Base-by-base conservation (phyloP, 1,140 invertebrate genomes). In the Hesperophylax magnus region DNA sequence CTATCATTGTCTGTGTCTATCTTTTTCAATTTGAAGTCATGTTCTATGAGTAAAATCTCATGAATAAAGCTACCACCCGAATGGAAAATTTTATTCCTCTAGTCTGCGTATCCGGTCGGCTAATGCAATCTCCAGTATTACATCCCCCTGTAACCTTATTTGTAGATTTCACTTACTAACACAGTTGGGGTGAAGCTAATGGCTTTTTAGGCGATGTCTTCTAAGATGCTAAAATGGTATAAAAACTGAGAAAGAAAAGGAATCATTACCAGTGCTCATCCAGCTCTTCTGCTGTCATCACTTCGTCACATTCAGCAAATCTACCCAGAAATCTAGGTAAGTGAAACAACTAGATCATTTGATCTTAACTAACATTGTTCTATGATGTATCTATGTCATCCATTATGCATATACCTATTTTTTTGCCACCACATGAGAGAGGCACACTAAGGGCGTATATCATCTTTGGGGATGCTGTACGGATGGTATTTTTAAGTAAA, bases 141-240 rank as follows among this genome's bases (percentile, higher is more conserved):
- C 22, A 60, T 75, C 0, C 24, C 14, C 3, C 53, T 56, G 58
- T 75, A 75, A 75, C 22, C 39, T 72, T 24, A 24, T 72, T 72
- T 47, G n/a, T 27, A 18, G 53, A 11, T n/a, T 22, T 52, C 58
- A 61, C 34, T 63, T 77, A 58, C 58, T 47, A 56, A 75, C 39
- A 47, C 75, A 52, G 60, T 63, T 34, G 58, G 71, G 75, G 75
- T 63, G 75, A 77, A 56, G 60, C 56, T 77, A 77, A 77, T 77
- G 75, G 75, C 8, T 60, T 77, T 77, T 60, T 47, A 77, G 75
- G 20, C 58, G 47, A 63, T 31, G 39, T 47, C 34, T 24, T 27
- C 53, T n/a, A 34, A 22, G 18, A 72, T 5, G 14, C 54, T 15
- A 54, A 58, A 24, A 47, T 7, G 4, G 11, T 75, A 75, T 75